A percentile compares a stretch with the other conserved stretches of the same genome.
Conservation (phyloP, 2,888 invertebrate genomes). For the Tenthredo distinguenda region DNA sequence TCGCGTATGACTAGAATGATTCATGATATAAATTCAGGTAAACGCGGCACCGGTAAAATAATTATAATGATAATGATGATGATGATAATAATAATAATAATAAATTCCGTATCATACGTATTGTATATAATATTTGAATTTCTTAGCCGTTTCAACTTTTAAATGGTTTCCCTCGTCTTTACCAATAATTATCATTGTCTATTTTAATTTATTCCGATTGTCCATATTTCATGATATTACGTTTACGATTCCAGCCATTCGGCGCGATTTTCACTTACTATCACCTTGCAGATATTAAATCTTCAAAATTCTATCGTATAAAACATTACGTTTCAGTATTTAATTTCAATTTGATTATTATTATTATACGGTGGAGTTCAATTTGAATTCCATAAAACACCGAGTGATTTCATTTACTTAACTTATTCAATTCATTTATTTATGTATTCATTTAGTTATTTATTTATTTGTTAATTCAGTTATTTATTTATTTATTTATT, state of each 20-base stretch:
- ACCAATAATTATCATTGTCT: conserved; percentile 52
- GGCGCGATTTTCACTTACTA: conserved; percentile 50
- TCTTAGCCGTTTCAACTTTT: conserved; percentile 60
- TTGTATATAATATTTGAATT: conserved; percentile 62
- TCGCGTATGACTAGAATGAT: conserved; percentile 64
- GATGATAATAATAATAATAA: conserved; percentile 67
- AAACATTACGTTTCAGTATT: conserved; percentile 36
- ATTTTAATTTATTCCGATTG: conserved; percentile 67
- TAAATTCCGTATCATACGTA: conserved; percentile 69
- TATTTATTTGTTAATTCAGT: background rate
- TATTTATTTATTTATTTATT: conserved; percentile 9
- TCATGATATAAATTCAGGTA: conserved; percentile 59
- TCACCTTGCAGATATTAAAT: conserved; percentile 39
- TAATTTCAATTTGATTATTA: conserved; percentile 51
- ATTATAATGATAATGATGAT: conserved; percentile 38
- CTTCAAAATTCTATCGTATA: conserved; percentile 51
- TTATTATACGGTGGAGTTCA: conserved; percentile 43
- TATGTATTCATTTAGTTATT: conserved; percentile 4
- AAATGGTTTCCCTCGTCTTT: conserved; percentile 44
- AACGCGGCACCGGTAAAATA: conserved; percentile 67
- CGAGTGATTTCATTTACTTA: conserved; percentile 26
- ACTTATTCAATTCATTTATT: conserved; percentile 2
- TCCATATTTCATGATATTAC: conserved; percentile 73
- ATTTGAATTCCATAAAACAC: conserved; percentile 35
- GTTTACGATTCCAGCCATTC: conserved; percentile 55